A percentile compares a stretch with the other conserved stretches of the same genome.
Evolutionary conservation across 2,113 vertebrate species (phyloP).

Genomic region (Myiopsitta monachus): DNA sequence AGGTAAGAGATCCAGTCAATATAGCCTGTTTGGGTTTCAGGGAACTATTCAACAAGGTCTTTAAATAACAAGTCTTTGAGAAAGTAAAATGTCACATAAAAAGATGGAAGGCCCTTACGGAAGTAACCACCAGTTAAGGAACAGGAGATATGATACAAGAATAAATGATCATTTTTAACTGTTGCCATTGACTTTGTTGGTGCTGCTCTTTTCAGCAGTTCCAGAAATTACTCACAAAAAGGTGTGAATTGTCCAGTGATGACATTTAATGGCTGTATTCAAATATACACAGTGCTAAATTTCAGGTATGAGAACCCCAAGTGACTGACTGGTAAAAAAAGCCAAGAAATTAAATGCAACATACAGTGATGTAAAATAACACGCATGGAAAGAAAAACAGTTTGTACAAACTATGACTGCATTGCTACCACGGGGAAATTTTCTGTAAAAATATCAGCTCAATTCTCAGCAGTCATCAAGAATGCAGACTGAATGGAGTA

Average conservation of each 20-base stretch:
- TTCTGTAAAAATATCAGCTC: neutral
- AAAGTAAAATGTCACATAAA: neutral
- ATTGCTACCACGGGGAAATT: neutral
- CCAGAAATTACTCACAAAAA: neutral
- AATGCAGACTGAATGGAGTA: neutral
- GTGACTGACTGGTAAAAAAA: neutral
- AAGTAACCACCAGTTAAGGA: neutral
- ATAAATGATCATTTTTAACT: neutral
- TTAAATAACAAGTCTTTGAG: neutral
- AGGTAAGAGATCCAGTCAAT: neutral
- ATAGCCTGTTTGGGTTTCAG: neutral
- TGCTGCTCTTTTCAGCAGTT: neutral
- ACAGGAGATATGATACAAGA: neutral
- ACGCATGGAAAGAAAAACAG: neutral
- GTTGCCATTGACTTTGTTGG: neutral
- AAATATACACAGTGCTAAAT: neutral
- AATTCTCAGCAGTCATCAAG: neutral
- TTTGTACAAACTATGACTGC: neutral
- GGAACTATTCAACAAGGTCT: neutral
- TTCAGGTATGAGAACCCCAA: neutral
- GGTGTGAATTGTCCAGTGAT: neutral
- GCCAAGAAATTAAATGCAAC: neutral
- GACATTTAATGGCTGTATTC: neutral
- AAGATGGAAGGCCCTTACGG: neutral
- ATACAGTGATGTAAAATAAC: neutral